A percentile compares a stretch with the other conserved stretches of the same genome.
These are phyloP conservation scores for Erebia aethiops DNA, from an alignment of 2,888 invertebrate genomes.

Conservation along the genomic window DNA sequence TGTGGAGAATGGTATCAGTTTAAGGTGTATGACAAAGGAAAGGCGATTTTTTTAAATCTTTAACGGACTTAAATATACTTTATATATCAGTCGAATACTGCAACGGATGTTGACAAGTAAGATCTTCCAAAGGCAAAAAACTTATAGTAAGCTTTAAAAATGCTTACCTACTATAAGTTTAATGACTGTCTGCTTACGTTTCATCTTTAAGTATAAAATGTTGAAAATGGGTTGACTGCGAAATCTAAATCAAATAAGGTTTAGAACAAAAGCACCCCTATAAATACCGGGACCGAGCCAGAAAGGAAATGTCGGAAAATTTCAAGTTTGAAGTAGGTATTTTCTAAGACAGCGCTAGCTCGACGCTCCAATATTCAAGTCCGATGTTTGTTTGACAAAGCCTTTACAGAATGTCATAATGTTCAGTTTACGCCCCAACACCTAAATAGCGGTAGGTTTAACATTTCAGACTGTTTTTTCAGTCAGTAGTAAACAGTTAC, in stretches of 20 bases:
- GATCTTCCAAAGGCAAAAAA: no score
- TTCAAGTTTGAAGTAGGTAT: not conserved
- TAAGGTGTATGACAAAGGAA: constrained; percentile 13
- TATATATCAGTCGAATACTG: not conserved
- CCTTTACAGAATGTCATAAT: constrained; percentile 13
- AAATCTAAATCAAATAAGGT: not conserved
- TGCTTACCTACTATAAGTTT: no score
- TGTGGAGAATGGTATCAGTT: constrained; percentile 29
- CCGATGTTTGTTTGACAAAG: not conserved
- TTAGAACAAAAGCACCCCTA: not conserved
- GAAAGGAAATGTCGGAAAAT: not conserved
- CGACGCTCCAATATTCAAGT: not conserved
- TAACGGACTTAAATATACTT: not conserved
- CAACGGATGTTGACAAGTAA: no score
- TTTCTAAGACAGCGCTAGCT: not conserved
- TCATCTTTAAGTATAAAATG: not conserved
- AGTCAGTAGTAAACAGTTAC: not conserved
- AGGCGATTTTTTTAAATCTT: not conserved
- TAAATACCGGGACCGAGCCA: not conserved
- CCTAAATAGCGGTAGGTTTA: constrained; percentile 14
- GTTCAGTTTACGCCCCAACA: constrained; percentile 24
- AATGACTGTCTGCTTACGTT: no score
- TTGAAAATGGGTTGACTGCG: not conserved
- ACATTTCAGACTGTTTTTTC: not conserved
- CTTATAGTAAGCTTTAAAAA: no score